phyloP scores from a whole-genome alignment of 2,888 invertebrate species.

The Syrista parreyssii region DNA sequence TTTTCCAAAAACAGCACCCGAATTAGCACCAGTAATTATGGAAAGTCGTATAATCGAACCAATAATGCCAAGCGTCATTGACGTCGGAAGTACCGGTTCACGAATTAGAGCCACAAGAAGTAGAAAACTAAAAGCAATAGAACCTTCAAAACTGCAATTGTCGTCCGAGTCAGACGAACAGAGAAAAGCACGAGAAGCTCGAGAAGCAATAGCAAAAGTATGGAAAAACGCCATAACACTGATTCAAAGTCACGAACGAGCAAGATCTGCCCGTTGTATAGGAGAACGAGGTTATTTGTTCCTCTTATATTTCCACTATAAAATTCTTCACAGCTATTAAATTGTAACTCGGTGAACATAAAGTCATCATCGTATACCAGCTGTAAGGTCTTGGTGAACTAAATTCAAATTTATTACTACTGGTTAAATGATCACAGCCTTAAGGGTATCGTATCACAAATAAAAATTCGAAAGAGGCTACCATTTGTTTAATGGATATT shows the following conservation, averaged over 20 bases:
- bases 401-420: neutral
- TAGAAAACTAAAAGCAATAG: conserved; percentile 5
- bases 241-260: conserved; percentile 53
- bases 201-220: conserved; percentile 17
- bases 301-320: neutral
- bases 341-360: neutral
- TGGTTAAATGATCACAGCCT: neutral
- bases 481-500: neutral
- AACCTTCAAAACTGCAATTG: neutral
- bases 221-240: conserved; percentile 35
- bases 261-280: conserved; percentile 40
- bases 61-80: neutral
- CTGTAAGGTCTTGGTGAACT: neutral
- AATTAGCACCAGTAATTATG: neutral
- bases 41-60: neutral
- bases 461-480: neutral
- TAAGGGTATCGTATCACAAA: neutral
- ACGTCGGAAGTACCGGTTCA: neutral
- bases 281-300: conserved; percentile 31
- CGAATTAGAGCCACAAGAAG: neutral
- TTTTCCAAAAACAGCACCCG: neutral
- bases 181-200: conserved; percentile 30
- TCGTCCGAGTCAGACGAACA: conserved; percentile 27
- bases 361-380: neutral
- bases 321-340: neutral